Conservation (phyloP, 2,888 invertebrate species). For the Lypha dubia region DNA sequence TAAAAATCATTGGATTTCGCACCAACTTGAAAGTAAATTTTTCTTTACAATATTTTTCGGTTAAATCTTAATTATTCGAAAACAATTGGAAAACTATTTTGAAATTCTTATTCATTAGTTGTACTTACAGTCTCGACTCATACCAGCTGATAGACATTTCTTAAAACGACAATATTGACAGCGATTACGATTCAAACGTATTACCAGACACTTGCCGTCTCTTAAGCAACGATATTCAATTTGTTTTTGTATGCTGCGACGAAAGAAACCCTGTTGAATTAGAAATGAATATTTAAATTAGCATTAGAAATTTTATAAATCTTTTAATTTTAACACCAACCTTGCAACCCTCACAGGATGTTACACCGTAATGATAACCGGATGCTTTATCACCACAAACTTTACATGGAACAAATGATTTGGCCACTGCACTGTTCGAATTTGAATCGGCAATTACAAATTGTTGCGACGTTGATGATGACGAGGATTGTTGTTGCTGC, state of each 20-base stretch:
- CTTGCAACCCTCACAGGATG: slow-evolving; percentile 99
- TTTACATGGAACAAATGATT: slow-evolving; percentile 96
- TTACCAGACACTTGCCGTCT: slow-evolving; percentile 97
- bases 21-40: too few relatives aligned
- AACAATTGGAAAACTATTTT: neutral
- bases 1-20: too few relatives aligned
- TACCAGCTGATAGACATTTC: slow-evolving; percentile 97
- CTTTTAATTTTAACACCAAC: slow-evolving; percentile 84
- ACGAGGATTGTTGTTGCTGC: slow-evolving; percentile 35
- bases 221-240: slow-evolving; percentile 97
- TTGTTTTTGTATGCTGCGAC: slow-evolving; percentile 97
- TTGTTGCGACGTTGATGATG: slow-evolving; percentile 83
- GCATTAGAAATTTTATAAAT: neutral
- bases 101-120: slow-evolving; percentile 70
- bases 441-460: slow-evolving; percentile 92
- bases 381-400: slow-evolving; percentile 98
- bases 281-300: neutral
- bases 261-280: slow-evolving; percentile 93
- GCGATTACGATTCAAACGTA: slow-evolving; percentile 95
- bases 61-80: too few relatives aligned
- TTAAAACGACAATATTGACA: slow-evolving; percentile 98
- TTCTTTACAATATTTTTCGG: too few relatives aligned
- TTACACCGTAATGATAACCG: slow-evolving; percentile 97
- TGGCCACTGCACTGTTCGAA: slow-evolving; percentile 89
- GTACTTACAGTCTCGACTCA: slow-evolving; percentile 98